phyloP scores from a whole-genome alignment of 2,113 vertebrate genomes.

The Perccottus glenii region DNA sequence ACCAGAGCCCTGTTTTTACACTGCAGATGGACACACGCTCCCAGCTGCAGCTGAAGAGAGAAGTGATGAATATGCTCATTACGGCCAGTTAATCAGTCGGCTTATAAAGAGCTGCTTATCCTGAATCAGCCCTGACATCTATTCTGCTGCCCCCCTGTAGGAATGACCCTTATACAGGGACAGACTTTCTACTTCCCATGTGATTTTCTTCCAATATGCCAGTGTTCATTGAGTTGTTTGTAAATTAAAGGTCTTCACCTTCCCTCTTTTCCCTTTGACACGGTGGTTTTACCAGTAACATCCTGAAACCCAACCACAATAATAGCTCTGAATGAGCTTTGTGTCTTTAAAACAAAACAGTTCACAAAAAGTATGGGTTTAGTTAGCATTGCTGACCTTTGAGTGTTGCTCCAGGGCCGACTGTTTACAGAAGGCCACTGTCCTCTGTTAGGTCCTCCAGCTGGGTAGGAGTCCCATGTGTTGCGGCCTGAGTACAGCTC shows the following conservation, averaged over 20 bases:
- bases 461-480: slow-evolving; percentile 86
- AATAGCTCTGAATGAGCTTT: not conserved
- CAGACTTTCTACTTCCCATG: slow-evolving; percentile 5
- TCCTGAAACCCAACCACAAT: not conserved
- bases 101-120: slow-evolving; percentile 38
- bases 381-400: slow-evolving; percentile 76
- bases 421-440: slow-evolving; percentile 82
- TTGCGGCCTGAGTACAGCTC: slow-evolving; percentile 88
- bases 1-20: slow-evolving; percentile 21
- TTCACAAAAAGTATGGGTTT: not conserved
- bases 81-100: slow-evolving; percentile 41
- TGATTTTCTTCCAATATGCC: not conserved
- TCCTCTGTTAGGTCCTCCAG: slow-evolving; percentile 84
- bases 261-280: no score
- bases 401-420: slow-evolving; percentile 83
- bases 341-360: not conserved
- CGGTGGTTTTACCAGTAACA: not conserved
- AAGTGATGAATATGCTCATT: slow-evolving; percentile 48
- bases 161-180: slow-evolving; percentile 18
- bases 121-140: slow-evolving; percentile 38
- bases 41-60: slow-evolving; percentile 48
- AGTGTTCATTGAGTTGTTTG: not conserved
- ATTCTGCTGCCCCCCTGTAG: slow-evolving; percentile 28
- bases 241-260: no score
- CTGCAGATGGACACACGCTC: slow-evolving; percentile 21